Base-by-base conservation (phyloP, 2,113 vertebrate species). In the Nothoprocta perdicaria region DNA sequence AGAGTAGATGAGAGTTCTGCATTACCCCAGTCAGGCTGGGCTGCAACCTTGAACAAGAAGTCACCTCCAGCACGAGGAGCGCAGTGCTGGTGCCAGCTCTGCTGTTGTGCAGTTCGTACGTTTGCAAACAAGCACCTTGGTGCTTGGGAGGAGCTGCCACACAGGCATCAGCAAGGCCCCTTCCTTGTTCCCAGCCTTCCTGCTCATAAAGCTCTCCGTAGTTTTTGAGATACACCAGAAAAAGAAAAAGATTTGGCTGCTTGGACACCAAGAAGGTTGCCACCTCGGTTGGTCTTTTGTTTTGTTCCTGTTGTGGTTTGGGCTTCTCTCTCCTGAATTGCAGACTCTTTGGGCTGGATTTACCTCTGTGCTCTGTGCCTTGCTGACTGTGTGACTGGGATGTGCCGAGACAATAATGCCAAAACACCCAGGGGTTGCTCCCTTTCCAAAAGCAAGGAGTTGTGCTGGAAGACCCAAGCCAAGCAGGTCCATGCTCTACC, bases 111-210 rank as follows among this genome's bases (percentile, higher is more conserved):
- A 84, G 18, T 86, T 88, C 60, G 81, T 74, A 61, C 33, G 29
- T 85, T 83, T 83, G 75, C 38, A 21, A 78, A 68, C 92, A 81
- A 90, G 93, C 73, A 91, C 90, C 92, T 95, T 93, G 80, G 72
- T 53, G 88, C 86, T 78, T 75, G 65, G 52, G 82, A 91, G 58
- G 65, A 86, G 65, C 90, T 93, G 77, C 52, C 52, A 26, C 0
- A 13, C 69, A 74, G 61, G 38, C 76, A 91, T 77, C 76, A 83
- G 88, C 65, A 68, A 48, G 93, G 80, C 66, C 26, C 60, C 35
- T 46, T 67, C 43, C 5, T 41, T 40, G 10, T 82, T 74, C 63
- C 68, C 7, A 11, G 38, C 10, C 8, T 62, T 45, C 63, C 41
- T 15, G 10, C 69, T 89, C 13, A 0, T 84, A 78, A 93, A 89